Percentiles rank a stretch among this genome's conserved stretches.
These are phyloP conservation scores for Rhinophrynus dorsalis DNA, from an alignment of 2,797 vertebrate genomes.

Conservation along the genomic window DNA sequence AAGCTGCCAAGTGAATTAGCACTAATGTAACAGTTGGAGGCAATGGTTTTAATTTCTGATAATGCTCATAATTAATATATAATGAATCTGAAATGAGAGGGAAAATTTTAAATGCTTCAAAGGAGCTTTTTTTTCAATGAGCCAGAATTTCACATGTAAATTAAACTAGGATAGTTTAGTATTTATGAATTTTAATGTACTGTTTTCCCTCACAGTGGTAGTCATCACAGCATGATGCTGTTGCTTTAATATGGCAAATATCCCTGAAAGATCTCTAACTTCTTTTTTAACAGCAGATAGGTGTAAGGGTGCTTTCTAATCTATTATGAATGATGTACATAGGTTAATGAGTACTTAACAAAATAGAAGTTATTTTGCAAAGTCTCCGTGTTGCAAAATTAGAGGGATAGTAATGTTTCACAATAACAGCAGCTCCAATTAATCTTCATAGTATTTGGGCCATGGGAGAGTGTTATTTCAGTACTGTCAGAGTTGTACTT, in stretches of 20 bases:
- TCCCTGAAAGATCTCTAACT: conserved; percentile 21
- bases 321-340: conserved; percentile 16
- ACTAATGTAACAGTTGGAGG: conserved; percentile 38
- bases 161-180: conserved; percentile 30
- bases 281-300: conserved; percentile 41
- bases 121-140: conserved; percentile 22
- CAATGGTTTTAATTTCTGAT: conserved; percentile 47
- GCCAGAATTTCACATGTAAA: conserved; percentile 23
- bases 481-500: no score
- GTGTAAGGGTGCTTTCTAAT: conserved; percentile 23
- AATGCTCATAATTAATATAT: conserved; percentile 51
- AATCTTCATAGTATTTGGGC: no score
- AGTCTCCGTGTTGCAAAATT: no score
- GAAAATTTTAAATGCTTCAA: conserved; percentile 47
- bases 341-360: neutral
- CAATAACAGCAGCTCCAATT: no score
- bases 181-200: conserved; percentile 43
- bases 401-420: no score
- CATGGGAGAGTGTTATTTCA: no score
- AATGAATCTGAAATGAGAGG: conserved; percentile 47
- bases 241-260: conserved; percentile 34
- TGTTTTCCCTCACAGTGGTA: conserved; percentile 31
- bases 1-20: conserved; percentile 44
- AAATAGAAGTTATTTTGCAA: neutral
- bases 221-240: conserved; percentile 29